phyloP scores from a whole-genome alignment of 2,113 vertebrate genomes.

The Rhinichthys klamathensis region DNA sequence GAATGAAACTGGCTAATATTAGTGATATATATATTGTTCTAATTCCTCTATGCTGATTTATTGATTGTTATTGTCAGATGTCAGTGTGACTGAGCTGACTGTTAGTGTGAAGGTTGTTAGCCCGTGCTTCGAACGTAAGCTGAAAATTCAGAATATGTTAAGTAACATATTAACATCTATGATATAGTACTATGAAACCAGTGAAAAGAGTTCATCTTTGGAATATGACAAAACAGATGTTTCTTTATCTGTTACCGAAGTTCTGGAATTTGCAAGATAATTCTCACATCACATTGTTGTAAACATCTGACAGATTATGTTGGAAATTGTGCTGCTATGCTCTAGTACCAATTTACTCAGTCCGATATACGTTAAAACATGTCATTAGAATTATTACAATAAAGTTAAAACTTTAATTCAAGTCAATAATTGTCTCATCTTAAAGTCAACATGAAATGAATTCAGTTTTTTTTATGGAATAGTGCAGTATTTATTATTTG shows the following conservation, averaged over 20 bases:
- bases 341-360: background rate
- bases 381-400: too few relatives aligned
- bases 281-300: background rate
- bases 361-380: background rate
- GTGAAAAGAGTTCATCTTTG: background rate
- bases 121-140: background rate
- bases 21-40: background rate
- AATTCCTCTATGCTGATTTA: background rate
- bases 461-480: too few relatives aligned
- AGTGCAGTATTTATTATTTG: too few relatives aligned
- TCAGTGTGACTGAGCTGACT: background rate
- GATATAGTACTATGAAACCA: too few relatives aligned
- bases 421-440: background rate
- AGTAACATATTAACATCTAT: too few relatives aligned
- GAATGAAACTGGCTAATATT: background rate
- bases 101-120: background rate
- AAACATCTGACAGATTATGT: too few relatives aligned
- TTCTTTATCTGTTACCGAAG: background rate
- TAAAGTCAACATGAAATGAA: too few relatives aligned
- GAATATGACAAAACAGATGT: background rate
- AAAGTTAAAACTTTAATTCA: background rate
- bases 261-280: background rate
- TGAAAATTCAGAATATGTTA: background rate
- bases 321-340: background rate
- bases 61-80: background rate